phyloP scores from a whole-genome alignment of 2,113 vertebrate species.

The Xenus cinereus region DNA sequence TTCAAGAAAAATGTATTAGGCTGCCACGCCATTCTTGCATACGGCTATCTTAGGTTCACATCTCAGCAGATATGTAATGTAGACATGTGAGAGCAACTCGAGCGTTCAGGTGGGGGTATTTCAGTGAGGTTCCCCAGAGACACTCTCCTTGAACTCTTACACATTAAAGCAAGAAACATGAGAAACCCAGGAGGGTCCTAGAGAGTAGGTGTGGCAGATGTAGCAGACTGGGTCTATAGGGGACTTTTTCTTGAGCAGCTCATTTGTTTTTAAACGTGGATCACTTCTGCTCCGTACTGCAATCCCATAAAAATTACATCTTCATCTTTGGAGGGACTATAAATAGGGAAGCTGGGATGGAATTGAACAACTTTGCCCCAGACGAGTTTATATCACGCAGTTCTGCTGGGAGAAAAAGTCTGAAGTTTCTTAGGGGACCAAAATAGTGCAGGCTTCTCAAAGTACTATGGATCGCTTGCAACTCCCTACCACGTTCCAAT shows the following conservation, averaged over 20 bases:
- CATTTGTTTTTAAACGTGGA: neutral
- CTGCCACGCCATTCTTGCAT: neutral
- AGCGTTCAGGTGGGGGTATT: neutral
- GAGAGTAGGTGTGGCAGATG: neutral
- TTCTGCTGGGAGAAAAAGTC: neutral
- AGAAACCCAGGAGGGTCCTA: neutral
- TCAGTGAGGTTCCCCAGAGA: neutral
- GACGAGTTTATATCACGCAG: neutral
- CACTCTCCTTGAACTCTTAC: neutral
- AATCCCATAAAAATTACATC: neutral
- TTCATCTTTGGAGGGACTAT: neutral
- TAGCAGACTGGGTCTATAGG: neutral
- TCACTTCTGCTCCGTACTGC: neutral
- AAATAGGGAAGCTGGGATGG: neutral
- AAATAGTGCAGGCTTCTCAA: neutral
- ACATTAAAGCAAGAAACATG: neutral
- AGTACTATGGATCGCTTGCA: neutral
- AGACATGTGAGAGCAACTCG: neutral
- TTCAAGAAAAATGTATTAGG: neutral
- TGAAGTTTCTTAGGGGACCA: neutral
- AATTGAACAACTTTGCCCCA: neutral
- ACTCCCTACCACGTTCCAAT: neutral
- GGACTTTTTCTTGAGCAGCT: neutral
- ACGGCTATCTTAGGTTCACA: neutral
- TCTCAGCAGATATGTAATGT: neutral